Evolutionary conservation across 2,797 vertebrate genomes (phyloP), one percentile per base, ranked within the genome.

Genomic region (Bovichtus variegatus): DNA sequence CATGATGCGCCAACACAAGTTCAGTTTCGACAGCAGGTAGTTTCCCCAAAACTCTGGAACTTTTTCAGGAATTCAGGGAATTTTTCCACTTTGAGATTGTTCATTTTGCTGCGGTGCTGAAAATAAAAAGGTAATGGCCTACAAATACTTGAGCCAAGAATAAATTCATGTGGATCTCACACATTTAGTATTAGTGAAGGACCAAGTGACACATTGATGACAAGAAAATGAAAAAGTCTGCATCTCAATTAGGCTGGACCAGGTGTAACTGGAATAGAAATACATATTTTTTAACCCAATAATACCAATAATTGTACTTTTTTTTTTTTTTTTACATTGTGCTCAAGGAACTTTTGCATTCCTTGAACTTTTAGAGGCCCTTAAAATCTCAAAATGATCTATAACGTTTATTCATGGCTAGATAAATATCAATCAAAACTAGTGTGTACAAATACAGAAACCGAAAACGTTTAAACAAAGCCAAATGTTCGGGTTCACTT

Each of bases 21-120:
- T 61, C 50, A 29, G 61, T 76, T 71, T 73, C 41, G 66, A 64
- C 63, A 69, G 59, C 47, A 63, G 55, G 58, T 57, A 38, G 34
- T 55, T 76, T 75, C 31, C 19, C 18, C 16, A 2, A 60, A 76
- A 49, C 25, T 51, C 49, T 38, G n/a, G 19, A 44, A 38, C 34
- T 71, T 62, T 79, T 55, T 13, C 7, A 58, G 36, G 5, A 68
- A n/a, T 5, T 70, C 16, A 0, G 13, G 21, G 4, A 16, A 15
- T n/a, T 61, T 51, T 61, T 9, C 2, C 6, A 3, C 38, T 49
- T 54, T 64, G 40, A 31, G 8, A 34, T 3, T n/a, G 27, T 55
- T 62, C 8, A 11, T 25, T n/a, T 57, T 9, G 25, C 36, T 50
- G 62, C 9, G 1, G 16, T 25, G 1, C 36, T 19, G 4, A 47